Evolutionary conservation across 2,113 vertebrate genomes (phyloP).

Genomic region (Myiagra hebetior): DNA sequence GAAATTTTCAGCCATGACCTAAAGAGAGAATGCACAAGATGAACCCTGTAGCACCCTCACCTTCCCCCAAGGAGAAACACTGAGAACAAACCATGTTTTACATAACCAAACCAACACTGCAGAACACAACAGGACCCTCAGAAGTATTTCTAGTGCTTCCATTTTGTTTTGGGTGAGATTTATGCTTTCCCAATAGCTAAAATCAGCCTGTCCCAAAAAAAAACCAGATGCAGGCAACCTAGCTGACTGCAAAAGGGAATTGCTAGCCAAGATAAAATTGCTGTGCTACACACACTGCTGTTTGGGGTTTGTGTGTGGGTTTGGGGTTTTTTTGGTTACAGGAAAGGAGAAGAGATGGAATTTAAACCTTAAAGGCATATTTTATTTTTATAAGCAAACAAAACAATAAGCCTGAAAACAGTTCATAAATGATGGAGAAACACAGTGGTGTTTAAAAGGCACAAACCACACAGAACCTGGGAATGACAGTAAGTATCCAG

Average conservation of each 20-base stretch:
- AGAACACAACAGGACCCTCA: not conserved
- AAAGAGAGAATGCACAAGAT: not conserved
- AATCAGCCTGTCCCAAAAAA: not conserved
- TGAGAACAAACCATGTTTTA: not conserved
- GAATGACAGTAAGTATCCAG: not conserved
- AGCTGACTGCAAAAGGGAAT: not conserved
- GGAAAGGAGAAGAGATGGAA: not conserved
- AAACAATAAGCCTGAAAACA: not conserved
- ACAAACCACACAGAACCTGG: not conserved
- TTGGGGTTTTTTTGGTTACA: not conserved
- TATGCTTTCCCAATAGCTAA: not conserved
- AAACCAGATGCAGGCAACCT: not conserved
- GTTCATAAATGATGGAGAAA: not conserved
- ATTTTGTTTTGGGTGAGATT: not conserved
- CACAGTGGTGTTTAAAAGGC: not conserved
- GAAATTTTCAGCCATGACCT: not conserved
- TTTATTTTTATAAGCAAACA: not conserved
- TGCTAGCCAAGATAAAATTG: not conserved
- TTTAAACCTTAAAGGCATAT: not conserved
- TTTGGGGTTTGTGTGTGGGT: rapidly evolving
- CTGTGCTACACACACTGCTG: not conserved
- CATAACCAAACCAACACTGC: not conserved
- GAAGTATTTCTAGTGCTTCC: not conserved
- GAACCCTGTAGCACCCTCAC: not conserved
- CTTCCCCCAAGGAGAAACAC: not conserved